Evolutionary conservation across 2,888 invertebrate genomes (phyloP), one percentile per base, ranked within the genome.

Genomic region (Abscondita cerata): DNA sequence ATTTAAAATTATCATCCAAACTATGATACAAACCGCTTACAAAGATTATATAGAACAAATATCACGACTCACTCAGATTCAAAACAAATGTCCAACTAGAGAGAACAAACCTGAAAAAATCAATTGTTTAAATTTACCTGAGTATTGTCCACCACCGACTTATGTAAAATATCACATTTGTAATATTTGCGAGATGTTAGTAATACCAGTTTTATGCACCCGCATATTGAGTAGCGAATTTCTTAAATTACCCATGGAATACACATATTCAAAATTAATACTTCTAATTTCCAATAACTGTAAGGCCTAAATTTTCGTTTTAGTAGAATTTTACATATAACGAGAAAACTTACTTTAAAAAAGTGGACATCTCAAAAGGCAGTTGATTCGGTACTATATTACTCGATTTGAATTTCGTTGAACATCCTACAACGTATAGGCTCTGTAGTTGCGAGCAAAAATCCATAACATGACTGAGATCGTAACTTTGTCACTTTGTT

Each of bases 391-490:
- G 91, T 62, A 90, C 84, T 62, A 98, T 90, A 76, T 93, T 95
- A 76, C 96, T 96, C 0, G 89, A 88, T 5, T 90, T 90, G 46
- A 93, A 87, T 38, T 86, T 85, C 58, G 86, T 84, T 19, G 83
- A 82, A 70, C 85, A 87, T 1, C 93, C 92, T 73, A 83, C 80
- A 55, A 95, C 86, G 68, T 84, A 84, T 9, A 95, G 79, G 16
- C 85, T 83, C 15, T 86, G 86, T 19, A 96, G 81, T 75, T 93
- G 90, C 0, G 89, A 89, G 77, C 91, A 92, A 75, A 95, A 93
- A 80, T 97, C 97, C 54, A 97, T 79, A 0, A 96, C 89, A 74
- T 96, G 95, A 66, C 95, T 94, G 71, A 97, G 91, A 81, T 97
- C 96, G 72, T 89, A 92, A 78, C 89, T 87, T 70, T 89, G 72